phyloP scores from a whole-genome alignment of 2,113 vertebrate species.

The Caranx melampygus region DNA sequence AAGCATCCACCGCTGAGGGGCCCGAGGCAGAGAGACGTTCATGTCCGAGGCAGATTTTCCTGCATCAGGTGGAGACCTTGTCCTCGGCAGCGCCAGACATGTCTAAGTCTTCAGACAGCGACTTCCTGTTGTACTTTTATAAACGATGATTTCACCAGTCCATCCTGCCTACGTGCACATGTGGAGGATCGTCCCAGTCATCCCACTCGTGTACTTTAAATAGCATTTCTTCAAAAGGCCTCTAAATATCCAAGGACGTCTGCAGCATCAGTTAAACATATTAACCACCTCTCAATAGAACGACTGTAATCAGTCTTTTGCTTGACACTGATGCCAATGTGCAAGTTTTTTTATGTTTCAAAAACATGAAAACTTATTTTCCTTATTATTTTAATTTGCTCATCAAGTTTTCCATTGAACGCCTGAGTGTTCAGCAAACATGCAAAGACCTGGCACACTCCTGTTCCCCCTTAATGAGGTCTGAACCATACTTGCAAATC shows the following conservation, averaged over 20 bases:
- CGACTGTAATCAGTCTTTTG: conserved; percentile 2
- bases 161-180: conserved; percentile 24
- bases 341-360: conserved; percentile 10
- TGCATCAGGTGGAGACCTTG: neutral
- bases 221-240: neutral
- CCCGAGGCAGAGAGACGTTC: neutral
- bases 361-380: conserved; percentile 35
- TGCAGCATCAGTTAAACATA: neutral
- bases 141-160: conserved; percentile 51
- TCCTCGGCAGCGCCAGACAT: neutral
- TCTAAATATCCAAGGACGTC: conserved; percentile 7
- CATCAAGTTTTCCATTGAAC: conserved; percentile 53
- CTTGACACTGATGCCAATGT: conserved; percentile 1
- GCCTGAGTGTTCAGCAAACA: conserved; percentile 40
- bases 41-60: neutral
- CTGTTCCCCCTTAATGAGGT: conserved; percentile 35
- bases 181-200: neutral
- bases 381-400: conserved; percentile 32
- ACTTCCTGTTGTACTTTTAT: conserved; percentile 30
- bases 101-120: conserved; percentile 35
- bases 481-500: conserved; percentile 23
- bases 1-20: neutral
- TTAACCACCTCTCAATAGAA: neutral
- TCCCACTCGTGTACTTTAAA: conserved; percentile 12
- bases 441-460: conserved; percentile 40